Evolutionary conservation across 2,797 vertebrate species (phyloP).

Genomic region (Xenentodon cancila): DNA sequence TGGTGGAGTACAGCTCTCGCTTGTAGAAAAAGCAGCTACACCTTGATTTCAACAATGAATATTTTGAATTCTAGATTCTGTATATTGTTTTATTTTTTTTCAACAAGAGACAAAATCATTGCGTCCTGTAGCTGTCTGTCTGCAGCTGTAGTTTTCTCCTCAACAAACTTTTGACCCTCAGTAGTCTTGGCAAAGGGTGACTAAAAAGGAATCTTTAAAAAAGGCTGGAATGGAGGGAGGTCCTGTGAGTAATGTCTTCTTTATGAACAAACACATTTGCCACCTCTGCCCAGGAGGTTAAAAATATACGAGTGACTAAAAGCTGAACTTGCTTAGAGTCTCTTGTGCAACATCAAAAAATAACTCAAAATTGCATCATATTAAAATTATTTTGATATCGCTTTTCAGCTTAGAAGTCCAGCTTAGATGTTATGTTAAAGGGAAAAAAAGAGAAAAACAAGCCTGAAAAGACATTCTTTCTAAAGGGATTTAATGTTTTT

Average conservation of each 20-base stretch:
- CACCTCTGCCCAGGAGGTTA: slow-evolving; percentile 30
- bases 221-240: slow-evolving; percentile 17
- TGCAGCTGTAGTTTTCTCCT: slow-evolving; percentile 1
- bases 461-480: no score
- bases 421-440: no score
- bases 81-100: neutral
- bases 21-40: no score
- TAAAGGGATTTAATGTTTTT: no score
- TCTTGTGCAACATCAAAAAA: neutral
- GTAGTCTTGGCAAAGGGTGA: slow-evolving; percentile 32
- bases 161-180: slow-evolving; percentile 34
- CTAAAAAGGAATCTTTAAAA: slow-evolving; percentile 28
- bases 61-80: no score
- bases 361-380: no score
- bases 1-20: no score
- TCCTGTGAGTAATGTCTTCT: slow-evolving; percentile 40
- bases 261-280: slow-evolving; percentile 41
- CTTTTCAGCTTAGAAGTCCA: no score
- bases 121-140: neutral
- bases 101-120: neutral
- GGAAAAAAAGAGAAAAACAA: no score
- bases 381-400: no score
- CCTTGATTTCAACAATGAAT: no score
- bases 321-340: no score
- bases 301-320: neutral